phyloP scores from a whole-genome alignment of 2,888 invertebrate species.

The Phengaris alcon region DNA sequence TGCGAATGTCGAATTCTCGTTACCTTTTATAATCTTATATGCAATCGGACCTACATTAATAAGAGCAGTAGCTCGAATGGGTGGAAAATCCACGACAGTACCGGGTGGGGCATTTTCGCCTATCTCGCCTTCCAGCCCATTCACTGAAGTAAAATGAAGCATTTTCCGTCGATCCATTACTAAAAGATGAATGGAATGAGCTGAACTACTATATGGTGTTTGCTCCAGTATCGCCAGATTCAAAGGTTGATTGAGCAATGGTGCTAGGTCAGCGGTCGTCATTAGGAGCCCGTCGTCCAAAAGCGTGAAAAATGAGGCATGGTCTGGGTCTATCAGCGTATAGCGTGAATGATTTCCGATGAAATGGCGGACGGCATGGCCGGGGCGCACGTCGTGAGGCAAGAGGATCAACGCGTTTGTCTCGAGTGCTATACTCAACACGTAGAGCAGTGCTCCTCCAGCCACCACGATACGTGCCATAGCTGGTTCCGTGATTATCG shows the following conservation, averaged over 20 bases:
- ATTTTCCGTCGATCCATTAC: constrained; percentile 91
- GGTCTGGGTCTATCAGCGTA: constrained; percentile 86
- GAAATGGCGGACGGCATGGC: constrained; percentile 91
- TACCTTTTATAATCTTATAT: constrained; percentile 89
- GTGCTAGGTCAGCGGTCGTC: constrained; percentile 92
- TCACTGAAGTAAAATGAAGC: constrained; percentile 85
- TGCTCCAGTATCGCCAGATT: constrained; percentile 90
- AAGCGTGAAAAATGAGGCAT: constrained; percentile 91
- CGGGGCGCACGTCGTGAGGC: constrained; percentile 94
- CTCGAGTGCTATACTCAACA: constrained; percentile 55
- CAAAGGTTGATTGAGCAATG: constrained; percentile 88
- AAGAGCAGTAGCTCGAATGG: constrained; percentile 85
- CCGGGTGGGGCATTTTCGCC: constrained; percentile 87
- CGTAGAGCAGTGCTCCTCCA: constrained; percentile 66
- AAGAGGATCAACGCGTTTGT: constrained; percentile 81
- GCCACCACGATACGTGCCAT: constrained; percentile 67
- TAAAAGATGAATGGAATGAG: constrained; percentile 88
- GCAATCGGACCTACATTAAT: constrained; percentile 83
- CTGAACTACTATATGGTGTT: constrained; percentile 87
- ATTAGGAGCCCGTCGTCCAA: constrained; percentile 93
- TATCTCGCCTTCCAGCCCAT: constrained; percentile 84
- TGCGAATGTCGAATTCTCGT: constrained; percentile 86
- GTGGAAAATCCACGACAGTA: constrained; percentile 84
- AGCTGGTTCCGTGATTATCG: constrained; percentile 46
- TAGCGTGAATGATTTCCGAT: constrained; percentile 77